phyloP scores from a whole-genome alignment of 2,888 invertebrate species.

The Thyatira batis region DNA sequence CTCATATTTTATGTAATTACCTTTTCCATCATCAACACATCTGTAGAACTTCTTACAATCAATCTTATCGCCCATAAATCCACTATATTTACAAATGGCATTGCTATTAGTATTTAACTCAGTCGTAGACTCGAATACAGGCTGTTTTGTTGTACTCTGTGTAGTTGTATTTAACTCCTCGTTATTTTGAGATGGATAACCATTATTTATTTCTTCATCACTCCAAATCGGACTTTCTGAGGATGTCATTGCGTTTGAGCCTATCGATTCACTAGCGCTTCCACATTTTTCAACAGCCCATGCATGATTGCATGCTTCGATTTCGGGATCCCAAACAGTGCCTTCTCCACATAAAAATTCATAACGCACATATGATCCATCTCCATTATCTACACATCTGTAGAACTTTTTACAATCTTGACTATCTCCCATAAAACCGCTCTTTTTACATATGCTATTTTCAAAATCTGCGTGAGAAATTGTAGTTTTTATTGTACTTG shows the following conservation, averaged over 20 bases:
- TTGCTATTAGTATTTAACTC: conserved; percentile 16
- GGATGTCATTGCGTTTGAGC: conserved; percentile 22
- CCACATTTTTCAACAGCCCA: conserved; percentile 61
- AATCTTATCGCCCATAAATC: conserved; percentile 85
- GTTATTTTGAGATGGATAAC: conserved; percentile 13
- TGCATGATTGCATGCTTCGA: conserved; percentile 82
- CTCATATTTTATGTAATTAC: conserved; percentile 84
- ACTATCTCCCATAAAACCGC: conserved; percentile 83
- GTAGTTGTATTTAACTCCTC: conserved; percentile 6
- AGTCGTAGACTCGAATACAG: conserved; percentile 19
- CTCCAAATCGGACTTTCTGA: conserved; percentile 14
- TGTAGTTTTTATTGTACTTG: neutral
- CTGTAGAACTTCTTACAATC: conserved; percentile 90
- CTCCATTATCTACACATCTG: conserved; percentile 83
- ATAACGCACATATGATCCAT: conserved; percentile 72
- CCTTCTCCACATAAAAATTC: conserved; percentile 83
- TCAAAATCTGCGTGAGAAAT: neutral
- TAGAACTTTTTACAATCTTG: conserved; percentile 86
- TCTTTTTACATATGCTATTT: conserved; percentile 38
- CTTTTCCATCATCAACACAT: conserved; percentile 85
- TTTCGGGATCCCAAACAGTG: conserved; percentile 83
- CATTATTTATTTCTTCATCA: conserved; percentile 21
- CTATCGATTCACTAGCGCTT: conserved; percentile 12
- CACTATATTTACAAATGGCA: conserved; percentile 61
- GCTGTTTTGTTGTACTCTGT: conserved; percentile 13